Conservation (phyloP, 2,797 vertebrate genomes). For the Sylvilagus floridanus region DNA sequence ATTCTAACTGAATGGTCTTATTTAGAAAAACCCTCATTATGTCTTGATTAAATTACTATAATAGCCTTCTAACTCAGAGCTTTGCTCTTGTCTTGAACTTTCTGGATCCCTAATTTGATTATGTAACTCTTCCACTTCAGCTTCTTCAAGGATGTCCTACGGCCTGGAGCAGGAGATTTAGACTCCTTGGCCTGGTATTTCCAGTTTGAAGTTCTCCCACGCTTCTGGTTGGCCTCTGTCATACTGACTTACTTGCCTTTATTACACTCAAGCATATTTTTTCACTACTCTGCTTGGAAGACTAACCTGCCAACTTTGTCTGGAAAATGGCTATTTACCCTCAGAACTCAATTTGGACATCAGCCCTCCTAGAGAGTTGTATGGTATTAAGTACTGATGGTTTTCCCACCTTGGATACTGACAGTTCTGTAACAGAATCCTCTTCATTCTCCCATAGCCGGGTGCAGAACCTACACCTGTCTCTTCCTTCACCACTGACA, state of each 20-base stretch:
- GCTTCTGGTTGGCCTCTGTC: slow-evolving; percentile 4
- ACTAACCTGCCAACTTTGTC: neutral
- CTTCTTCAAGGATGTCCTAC: slow-evolving; percentile 12
- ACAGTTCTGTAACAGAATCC: neutral
- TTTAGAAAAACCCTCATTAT: slow-evolving; percentile 54
- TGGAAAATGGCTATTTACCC: slow-evolving; percentile 24
- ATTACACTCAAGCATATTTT: neutral
- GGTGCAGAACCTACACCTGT: neutral
- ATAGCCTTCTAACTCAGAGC: neutral
- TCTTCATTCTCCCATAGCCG: slow-evolving; percentile 1
- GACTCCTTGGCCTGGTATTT: slow-evolving; percentile 1
- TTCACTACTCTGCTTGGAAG: neutral
- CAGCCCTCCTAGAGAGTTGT: neutral
- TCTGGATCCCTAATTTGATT: slow-evolving; percentile 55
- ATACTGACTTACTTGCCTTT: slow-evolving; percentile 24
- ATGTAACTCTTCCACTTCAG: slow-evolving; percentile 17
- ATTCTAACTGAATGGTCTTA: slow-evolving; percentile 37
- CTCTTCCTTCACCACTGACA: neutral
- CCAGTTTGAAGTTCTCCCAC: neutral
- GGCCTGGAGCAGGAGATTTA: slow-evolving; percentile 46
- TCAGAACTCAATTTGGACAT: slow-evolving; percentile 23
- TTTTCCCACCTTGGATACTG: neutral
- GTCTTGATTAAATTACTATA: slow-evolving; percentile 16
- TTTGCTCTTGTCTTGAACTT: slow-evolving; percentile 44
- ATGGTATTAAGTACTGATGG: neutral